Percentiles rank a stretch among this genome's conserved stretches.
Evolutionary conservation across 2,888 invertebrate species (phyloP).

Genomic region (Heliconius cydno): DNA sequence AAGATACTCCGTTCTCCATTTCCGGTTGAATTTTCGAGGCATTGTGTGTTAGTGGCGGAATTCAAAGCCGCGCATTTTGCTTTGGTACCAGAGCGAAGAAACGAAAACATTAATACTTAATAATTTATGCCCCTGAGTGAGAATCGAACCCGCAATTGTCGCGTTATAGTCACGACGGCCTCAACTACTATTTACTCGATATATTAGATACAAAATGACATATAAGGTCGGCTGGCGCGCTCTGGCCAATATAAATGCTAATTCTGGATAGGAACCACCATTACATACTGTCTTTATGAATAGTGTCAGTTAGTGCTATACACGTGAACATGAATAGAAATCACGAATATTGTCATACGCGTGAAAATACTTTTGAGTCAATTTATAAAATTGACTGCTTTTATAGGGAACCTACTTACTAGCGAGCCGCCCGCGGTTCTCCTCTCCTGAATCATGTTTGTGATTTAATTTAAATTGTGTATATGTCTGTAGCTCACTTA

Average conservation of each 20-base stretch:
- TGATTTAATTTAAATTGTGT: not conserved
- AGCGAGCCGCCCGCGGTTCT: no score
- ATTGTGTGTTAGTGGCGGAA: no score
- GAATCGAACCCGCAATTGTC: no score
- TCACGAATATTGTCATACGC: constrained; percentile 10
- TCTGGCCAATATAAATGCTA: constrained; percentile 75
- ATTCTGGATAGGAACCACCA: constrained; percentile 57
- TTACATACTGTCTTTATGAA: constrained; percentile 43
- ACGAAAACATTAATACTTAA: no score
- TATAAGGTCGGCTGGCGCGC: constrained; percentile 55
- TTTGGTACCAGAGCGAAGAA: no score
- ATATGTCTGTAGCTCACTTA: not conserved
- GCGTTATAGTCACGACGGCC: no score
- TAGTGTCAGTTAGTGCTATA: constrained; percentile 34
- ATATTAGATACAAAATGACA: constrained; percentile 51
- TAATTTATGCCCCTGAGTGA: no score
- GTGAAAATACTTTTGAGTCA: not conserved
- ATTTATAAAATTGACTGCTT: not conserved
- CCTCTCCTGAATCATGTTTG: not conserved
- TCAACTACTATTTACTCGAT: constrained; percentile 18
- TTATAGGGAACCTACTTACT: no score
- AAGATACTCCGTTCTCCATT: no score
- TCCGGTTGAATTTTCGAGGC: no score
- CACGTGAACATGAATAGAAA: constrained; percentile 20
- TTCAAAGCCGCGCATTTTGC: no score